These are phyloP conservation scores for Pavo muticus DNA, from an alignment of 2,113 vertebrate species.

Conservation along the genomic window DNA sequence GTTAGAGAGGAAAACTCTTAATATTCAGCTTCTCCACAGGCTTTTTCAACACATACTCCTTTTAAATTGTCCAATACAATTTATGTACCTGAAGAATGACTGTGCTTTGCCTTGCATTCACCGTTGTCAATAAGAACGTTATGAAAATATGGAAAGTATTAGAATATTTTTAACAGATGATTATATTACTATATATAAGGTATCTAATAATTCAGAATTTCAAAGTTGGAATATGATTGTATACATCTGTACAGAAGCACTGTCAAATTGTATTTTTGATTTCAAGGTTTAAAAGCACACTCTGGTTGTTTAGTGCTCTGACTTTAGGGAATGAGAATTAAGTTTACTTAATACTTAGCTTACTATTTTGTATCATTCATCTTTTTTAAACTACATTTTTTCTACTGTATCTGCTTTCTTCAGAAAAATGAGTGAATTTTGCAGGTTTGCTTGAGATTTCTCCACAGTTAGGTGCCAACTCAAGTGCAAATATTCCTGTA, in stretches of 20 bases:
- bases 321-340: background rate
- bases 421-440: background rate
- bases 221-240: background rate
- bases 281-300: background rate
- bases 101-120: background rate
- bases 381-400: background rate
- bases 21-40: background rate
- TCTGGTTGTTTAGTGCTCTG: background rate
- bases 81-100: background rate
- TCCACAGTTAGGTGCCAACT: background rate
- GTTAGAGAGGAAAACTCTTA: slow-evolving; percentile 1
- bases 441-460: background rate
- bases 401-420: background rate
- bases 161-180: background rate
- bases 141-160: background rate
- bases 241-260: background rate
- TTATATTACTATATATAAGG: background rate
- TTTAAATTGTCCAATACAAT: background rate
- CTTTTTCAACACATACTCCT: background rate
- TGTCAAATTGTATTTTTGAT: background rate
- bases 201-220: background rate
- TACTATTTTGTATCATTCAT: background rate
- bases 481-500: background rate
- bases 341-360: background rate
- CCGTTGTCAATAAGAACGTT: background rate